Conservation (phyloP, 2,888 invertebrate genomes). For the Sesia apiformis region DNA sequence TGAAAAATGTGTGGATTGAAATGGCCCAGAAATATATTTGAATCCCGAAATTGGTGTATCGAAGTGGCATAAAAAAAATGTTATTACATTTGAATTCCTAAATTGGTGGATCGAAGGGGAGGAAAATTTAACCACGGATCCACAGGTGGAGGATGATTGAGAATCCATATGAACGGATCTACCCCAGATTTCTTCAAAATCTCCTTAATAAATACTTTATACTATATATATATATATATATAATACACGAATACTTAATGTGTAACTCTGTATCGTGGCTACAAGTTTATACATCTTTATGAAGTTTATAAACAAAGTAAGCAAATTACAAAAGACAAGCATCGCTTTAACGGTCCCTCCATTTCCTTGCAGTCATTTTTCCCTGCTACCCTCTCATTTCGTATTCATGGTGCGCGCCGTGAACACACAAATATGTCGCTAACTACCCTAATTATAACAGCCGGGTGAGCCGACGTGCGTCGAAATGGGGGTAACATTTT, state of each 20-base stretch:
- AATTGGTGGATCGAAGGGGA: too few species aligned
- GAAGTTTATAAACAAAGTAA: constrained; percentile 12
- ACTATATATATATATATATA: too few species aligned
- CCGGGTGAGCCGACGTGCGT: neutral
- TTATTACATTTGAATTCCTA: too few species aligned
- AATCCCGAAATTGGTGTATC: too few species aligned
- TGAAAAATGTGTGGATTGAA: too few species aligned
- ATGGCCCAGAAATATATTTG: too few species aligned
- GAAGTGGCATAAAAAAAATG: too few species aligned
- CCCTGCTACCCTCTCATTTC: constrained; percentile 15
- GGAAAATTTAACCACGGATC: too few species aligned
- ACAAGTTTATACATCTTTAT: neutral
- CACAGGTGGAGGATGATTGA: too few species aligned
- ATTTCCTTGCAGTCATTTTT: constrained; percentile 13
- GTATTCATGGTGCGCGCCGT: constrained; percentile 23
- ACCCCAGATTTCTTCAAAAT: too few species aligned
- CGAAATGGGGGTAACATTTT: neutral
- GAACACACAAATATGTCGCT: constrained; percentile 25
- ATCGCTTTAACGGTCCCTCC: constrained; percentile 11
- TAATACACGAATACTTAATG: constrained; percentile 2
- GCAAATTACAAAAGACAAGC: constrained; percentile 17
- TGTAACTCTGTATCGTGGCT: constrained; percentile 1
- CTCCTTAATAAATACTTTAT: too few species aligned
- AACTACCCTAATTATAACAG: constrained; percentile 25
- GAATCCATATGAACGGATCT: too few species aligned